phyloP scores from a whole-genome alignment of 2,113 vertebrate genomes.

The Diphyllodes magnificus region DNA sequence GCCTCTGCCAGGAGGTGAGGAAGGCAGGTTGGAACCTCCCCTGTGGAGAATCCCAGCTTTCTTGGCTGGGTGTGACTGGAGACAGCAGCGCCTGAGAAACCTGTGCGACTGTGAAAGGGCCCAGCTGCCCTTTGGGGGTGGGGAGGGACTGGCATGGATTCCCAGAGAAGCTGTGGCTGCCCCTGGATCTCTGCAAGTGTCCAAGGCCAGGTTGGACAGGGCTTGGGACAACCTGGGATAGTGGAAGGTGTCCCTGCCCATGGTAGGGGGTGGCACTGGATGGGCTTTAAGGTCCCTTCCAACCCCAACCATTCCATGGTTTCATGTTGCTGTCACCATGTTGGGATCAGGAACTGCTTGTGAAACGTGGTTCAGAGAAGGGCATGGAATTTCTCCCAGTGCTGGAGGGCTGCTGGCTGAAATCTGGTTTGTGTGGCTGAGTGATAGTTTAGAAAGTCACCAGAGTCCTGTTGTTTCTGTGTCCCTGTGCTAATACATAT shows the following conservation, averaged over 20 bases:
- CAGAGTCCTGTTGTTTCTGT: background rate
- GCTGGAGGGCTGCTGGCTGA: background rate
- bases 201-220: background rate
- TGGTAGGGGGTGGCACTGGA: background rate
- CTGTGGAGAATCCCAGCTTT: background rate
- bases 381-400: background rate
- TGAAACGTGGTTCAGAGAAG: background rate
- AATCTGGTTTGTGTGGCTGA: background rate
- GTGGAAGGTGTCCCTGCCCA: background rate
- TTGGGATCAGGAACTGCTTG: background rate
- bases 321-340: background rate
- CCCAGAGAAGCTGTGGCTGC: background rate
- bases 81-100: background rate
- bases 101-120: background rate
- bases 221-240: accelerated
- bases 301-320: background rate
- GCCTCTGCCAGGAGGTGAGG: background rate
- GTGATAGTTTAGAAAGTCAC: background rate
- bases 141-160: background rate
- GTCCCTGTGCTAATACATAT: background rate
- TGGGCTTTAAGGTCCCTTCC: background rate
- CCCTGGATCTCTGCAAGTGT: background rate
- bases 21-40: background rate
- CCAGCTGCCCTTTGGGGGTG: background rate
- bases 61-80: background rate